phyloP scores from a whole-genome alignment of 2,797 vertebrate genomes.

The Amphiprion clarkii region DNA sequence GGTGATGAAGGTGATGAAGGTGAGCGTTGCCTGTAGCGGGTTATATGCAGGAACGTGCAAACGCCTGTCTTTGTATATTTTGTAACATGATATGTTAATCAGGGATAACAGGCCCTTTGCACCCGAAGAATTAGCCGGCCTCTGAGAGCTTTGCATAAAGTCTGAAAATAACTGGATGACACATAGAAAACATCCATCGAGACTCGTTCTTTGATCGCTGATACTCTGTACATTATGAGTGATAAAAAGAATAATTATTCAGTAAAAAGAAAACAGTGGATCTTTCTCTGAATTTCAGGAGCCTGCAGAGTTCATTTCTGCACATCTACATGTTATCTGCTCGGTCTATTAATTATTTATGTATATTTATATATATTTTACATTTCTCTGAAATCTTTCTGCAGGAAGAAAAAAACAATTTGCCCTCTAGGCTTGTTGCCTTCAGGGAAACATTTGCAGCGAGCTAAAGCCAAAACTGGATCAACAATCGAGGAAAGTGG shows the following conservation, averaged over 20 bases:
- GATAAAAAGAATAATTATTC: slow-evolving; percentile 31
- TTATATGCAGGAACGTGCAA: slow-evolving; percentile 23
- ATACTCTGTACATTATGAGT: slow-evolving; percentile 15
- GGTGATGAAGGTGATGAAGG: slow-evolving; percentile 16
- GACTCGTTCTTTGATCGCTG: slow-evolving; percentile 48
- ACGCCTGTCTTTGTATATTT: slow-evolving; percentile 28
- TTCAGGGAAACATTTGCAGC: slow-evolving; percentile 5
- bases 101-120: slow-evolving; percentile 29
- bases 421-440: not conserved
- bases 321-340: slow-evolving; percentile 6
- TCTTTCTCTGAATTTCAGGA: not conserved
- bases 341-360: not conserved
- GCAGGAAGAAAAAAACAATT: not conserved
- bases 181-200: slow-evolving; percentile 38
- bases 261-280: not conserved
- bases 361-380: slow-evolving; percentile 12
- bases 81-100: slow-evolving; percentile 39
- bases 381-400: slow-evolving; percentile 22
- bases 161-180: slow-evolving; percentile 47
- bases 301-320: not conserved
- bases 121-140: slow-evolving; percentile 13
- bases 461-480: not conserved
- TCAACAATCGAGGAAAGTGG: slow-evolving; percentile 1
- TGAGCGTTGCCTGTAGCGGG: not conserved
- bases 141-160: slow-evolving; percentile 17